Evolutionary conservation across 35 echinoderm and acorn worm genomes (phyloP).

Genomic region (Holothuria glaberrima): DNA sequence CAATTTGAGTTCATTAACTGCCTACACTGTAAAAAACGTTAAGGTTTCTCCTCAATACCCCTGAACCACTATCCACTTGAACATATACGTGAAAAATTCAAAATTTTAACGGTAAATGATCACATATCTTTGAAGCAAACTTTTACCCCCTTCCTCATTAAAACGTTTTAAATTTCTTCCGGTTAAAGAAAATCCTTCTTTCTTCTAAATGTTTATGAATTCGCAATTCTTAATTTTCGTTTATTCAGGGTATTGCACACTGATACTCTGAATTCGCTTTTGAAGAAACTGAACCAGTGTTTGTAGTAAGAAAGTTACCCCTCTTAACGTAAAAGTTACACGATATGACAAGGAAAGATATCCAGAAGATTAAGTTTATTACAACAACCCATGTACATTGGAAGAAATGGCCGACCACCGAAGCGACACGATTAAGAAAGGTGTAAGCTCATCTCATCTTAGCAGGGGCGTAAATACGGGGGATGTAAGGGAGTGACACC

Average conservation of each 20-base stretch:
- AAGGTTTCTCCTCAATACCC: background rate
- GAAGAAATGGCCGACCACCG: background rate
- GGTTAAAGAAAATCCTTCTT: background rate
- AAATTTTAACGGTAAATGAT: background rate
- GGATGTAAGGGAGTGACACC: too few relatives aligned
- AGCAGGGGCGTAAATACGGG: too few relatives aligned
- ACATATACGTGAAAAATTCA: background rate
- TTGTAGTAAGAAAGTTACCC: background rate
- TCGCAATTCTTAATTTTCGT: background rate
- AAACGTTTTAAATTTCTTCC: background rate
- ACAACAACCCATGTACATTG: background rate
- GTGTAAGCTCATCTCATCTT: background rate
- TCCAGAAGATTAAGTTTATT: background rate
- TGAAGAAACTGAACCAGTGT: background rate
- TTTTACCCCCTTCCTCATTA: background rate
- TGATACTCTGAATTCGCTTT: slow-evolving; percentile 5
- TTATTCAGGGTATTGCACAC: background rate
- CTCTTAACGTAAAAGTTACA: background rate
- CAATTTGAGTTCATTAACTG: too few relatives aligned
- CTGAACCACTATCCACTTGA: background rate
- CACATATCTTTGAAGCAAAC: background rate
- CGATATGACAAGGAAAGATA: background rate
- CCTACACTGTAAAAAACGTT: background rate
- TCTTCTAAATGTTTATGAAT: background rate
- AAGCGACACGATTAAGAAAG: slow-evolving; percentile 7